These are phyloP conservation scores for Clarias laeviceps DNA, from an alignment of 2,797 vertebrate genomes.

Conservation along the genomic window DNA sequence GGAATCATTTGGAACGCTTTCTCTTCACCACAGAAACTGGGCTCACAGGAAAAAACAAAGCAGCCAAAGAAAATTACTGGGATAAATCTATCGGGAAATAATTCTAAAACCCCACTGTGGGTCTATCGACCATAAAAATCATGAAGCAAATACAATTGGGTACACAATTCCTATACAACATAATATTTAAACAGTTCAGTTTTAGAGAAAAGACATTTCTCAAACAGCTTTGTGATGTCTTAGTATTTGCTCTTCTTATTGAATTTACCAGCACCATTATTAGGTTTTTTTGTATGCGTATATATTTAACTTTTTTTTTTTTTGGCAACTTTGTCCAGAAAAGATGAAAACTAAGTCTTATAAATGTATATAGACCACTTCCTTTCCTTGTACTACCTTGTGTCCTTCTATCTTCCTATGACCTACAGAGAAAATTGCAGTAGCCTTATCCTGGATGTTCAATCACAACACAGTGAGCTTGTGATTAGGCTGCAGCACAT, in stretches of 20 bases:
- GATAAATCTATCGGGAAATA: slow-evolving; percentile 60
- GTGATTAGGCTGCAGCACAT: slow-evolving; percentile 33
- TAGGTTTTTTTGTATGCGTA: not conserved
- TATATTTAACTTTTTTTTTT: slow-evolving; percentile 5
- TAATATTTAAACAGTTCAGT: not conserved
- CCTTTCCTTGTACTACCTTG: not conserved
- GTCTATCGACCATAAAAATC: slow-evolving; percentile 28
- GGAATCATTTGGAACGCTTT: slow-evolving; percentile 52
- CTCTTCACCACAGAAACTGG: slow-evolving; percentile 58
- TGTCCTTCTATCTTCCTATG: slow-evolving; percentile 18
- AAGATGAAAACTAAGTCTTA: slow-evolving; percentile 3
- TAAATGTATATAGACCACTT: not conserved
- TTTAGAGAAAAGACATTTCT: not conserved
- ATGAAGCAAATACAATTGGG: slow-evolving; percentile 34
- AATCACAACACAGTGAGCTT: slow-evolving; percentile 30
- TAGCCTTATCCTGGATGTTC: slow-evolving; percentile 25
- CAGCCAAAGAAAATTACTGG: slow-evolving; percentile 62
- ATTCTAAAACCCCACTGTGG: slow-evolving; percentile 48
- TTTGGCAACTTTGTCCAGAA: not conserved
- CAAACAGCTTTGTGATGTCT: not conserved
- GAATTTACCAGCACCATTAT: not conserved
- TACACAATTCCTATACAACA: slow-evolving; percentile 15
- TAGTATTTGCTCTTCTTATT: not conserved
- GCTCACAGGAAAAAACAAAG: slow-evolving; percentile 33
- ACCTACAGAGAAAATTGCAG: slow-evolving; percentile 36